Percentiles rank a stretch among this genome's conserved stretches.
These are phyloP conservation scores for Passerina amoena DNA, from an alignment of 2,113 vertebrate genomes.

Conservation along the genomic window DNA sequence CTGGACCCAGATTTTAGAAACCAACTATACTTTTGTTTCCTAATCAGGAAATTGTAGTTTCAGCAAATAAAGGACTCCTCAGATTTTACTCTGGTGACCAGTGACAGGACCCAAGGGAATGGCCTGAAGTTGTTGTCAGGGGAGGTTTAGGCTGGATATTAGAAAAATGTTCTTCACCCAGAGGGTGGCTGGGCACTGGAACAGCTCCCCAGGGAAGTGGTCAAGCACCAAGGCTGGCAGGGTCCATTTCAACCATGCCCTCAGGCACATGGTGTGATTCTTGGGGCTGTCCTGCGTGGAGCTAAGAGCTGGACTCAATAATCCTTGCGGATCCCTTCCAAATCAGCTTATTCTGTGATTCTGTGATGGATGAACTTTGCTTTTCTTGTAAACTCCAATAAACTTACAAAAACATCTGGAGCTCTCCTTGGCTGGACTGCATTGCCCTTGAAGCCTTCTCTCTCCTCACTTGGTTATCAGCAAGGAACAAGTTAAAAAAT, in stretches of 20 bases:
- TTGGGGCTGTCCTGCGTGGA: neutral
- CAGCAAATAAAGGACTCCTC: neutral
- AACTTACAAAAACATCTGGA: neutral
- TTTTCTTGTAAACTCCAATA: neutral
- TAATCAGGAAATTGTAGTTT: neutral
- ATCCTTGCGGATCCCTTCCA: neutral
- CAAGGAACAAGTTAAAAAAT: neutral
- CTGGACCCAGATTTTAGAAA: neutral
- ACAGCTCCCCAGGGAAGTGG: neutral
- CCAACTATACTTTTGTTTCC: neutral
- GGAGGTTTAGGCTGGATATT: neutral
- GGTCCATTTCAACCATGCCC: neutral
- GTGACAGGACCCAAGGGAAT: neutral
- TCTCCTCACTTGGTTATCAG: neutral
- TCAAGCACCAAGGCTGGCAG: neutral
- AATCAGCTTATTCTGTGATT: neutral
- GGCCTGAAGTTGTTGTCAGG: neutral
- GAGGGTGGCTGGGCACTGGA: neutral
- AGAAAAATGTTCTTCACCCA: neutral
- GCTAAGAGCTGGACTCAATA: neutral
- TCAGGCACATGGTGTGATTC: neutral
- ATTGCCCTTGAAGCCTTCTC: neutral
- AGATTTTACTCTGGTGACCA: neutral
- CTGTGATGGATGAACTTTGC: neutral
- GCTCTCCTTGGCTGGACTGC: neutral